phyloP scores from a whole-genome alignment of 2,888 invertebrate species.

The Spialia ferax region DNA sequence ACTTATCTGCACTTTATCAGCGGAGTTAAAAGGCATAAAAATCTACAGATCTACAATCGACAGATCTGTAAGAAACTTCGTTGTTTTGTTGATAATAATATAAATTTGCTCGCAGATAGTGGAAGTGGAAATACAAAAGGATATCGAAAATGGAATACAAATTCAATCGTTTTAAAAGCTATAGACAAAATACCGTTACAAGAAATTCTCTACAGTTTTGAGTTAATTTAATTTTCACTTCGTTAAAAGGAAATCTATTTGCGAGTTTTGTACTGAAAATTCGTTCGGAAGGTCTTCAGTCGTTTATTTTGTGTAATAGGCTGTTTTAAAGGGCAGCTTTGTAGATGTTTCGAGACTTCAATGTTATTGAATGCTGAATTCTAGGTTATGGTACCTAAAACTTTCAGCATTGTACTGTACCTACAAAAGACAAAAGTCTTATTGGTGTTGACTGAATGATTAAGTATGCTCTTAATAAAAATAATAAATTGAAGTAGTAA shows the following conservation, averaged over 20 bases:
- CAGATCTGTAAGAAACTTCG: too few relatives aligned
- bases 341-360: constrained; percentile 5
- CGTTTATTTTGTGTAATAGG: constrained; percentile 14
- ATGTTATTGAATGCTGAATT: constrained; percentile 11
- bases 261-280: constrained; percentile 3
- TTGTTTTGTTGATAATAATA: background rate
- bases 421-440: background rate
- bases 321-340: constrained; percentile 12
- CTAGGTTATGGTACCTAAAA: constrained; percentile 9
- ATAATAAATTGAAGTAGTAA: background rate
- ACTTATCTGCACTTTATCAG: background rate
- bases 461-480: background rate
- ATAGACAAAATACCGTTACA: constrained; percentile 6
- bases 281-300: constrained; percentile 16
- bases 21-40: too few relatives aligned
- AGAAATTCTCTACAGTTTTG: background rate
- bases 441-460: background rate
- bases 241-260: constrained; percentile 16
- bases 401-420: background rate
- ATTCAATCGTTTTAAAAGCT: background rate
- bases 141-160: background rate
- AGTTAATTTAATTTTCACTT: constrained; percentile 14
- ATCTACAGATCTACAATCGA: too few relatives aligned
- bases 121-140: background rate
- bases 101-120: background rate